These are phyloP conservation scores for Collichthys lucidus DNA, from an alignment of 2,113 vertebrate species.

Conservation along the genomic window DNA sequence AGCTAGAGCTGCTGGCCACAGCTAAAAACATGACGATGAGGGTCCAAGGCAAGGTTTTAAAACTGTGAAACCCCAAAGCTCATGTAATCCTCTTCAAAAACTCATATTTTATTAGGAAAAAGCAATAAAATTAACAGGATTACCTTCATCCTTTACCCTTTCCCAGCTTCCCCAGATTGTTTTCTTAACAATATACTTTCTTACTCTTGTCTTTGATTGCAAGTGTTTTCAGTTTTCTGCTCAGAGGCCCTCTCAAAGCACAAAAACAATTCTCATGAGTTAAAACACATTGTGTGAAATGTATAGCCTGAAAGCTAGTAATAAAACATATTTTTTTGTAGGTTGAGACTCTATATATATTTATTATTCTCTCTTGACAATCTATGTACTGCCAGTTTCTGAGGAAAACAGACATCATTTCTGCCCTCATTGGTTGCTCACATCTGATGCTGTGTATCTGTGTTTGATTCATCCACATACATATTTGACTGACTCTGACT, in stretches of 20 bases:
- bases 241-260: slow-evolving; percentile 1
- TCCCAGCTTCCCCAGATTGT: not conserved
- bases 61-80: not conserved
- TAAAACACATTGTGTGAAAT: not conserved
- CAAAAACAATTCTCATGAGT: not conserved
- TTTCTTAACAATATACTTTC: not conserved
- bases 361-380: not conserved
- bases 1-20: no score
- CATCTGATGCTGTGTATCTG: not conserved
- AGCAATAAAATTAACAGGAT: not conserved
- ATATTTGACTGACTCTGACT: not conserved
- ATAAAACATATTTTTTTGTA: not conserved
- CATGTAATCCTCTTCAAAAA: not conserved
- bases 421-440: not conserved
- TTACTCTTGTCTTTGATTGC: slow-evolving; percentile 10
- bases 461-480: not conserved
- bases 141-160: not conserved
- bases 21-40: not conserved
- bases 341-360: not conserved
- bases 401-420: not conserved
- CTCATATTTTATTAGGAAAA: not conserved
- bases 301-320: not conserved
- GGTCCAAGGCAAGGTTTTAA: not conserved
- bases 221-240: slow-evolving; percentile 2
- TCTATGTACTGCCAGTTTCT: not conserved